Evolutionary conservation across 1,140 invertebrate species (phyloP).

Genomic region (Drosophila nasuta): DNA sequence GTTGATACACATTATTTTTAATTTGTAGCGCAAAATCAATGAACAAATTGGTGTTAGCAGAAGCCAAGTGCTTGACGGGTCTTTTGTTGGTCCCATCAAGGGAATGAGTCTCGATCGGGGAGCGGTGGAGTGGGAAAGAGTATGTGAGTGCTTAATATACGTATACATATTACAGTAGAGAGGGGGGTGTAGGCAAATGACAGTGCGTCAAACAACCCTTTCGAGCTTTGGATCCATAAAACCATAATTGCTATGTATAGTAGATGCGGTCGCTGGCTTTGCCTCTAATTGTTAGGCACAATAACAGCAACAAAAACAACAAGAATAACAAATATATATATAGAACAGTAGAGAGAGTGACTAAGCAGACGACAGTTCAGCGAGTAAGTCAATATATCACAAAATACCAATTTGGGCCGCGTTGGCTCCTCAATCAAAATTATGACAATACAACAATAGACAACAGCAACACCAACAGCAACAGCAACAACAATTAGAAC

Average conservation of each 20-base stretch:
- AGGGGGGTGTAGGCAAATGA: conserved; percentile 32
- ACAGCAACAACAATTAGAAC: conserved; percentile 30
- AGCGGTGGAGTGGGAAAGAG: conserved; percentile 7
- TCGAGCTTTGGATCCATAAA: conserved; percentile 51
- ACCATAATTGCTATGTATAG: conserved; percentile 76
- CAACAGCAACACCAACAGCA: conserved; percentile 20
- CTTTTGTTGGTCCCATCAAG: not conserved
- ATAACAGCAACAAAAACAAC: conserved; percentile 20
- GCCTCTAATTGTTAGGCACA: conserved; percentile 61
- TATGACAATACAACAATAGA: conserved; percentile 70
- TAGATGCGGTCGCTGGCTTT: conserved; percentile 54
- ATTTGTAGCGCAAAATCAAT: conserved; percentile 77
- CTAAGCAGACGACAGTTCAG: conserved; percentile 77
- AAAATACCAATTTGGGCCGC: conserved; percentile 79
- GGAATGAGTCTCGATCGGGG: not conserved
- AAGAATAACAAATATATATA: conserved; percentile 1
- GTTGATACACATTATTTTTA: conserved; percentile 69
- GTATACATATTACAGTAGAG: conserved; percentile 4
- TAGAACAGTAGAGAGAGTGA: conserved; percentile 47
- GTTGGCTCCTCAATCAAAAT: conserved; percentile 79
- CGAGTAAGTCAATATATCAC: conserved; percentile 79
- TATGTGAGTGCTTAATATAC: conserved; percentile 23
- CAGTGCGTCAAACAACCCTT: conserved; percentile 76
- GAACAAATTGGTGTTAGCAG: conserved; percentile 82
- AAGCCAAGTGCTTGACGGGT: conserved; percentile 70